Evolutionary conservation across 2,113 vertebrate genomes (phyloP), one percentile per base, ranked within the genome.

Genomic region (Crypturellus undulatus): DNA sequence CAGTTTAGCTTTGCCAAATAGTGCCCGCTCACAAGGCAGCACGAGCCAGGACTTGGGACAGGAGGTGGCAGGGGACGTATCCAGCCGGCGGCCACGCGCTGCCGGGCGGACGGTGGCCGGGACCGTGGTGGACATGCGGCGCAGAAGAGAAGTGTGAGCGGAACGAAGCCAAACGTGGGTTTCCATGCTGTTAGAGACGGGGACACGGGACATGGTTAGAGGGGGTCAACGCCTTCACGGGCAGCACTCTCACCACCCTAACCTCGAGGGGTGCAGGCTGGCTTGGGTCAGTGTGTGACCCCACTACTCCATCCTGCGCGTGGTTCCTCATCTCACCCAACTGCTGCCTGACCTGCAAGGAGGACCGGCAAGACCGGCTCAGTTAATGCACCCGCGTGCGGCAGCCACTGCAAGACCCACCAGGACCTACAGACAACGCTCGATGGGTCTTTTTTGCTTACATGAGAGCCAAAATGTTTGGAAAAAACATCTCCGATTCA

Each of bases 261-360:
- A 98, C 98, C 98, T 98, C 63, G 26, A 97, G 79, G 89, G 97
- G 91, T 51, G 96, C 93, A 54, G 91, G 96, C 87, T 98, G 90
- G 38, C 97, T 77, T 56, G 96, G 96, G 84, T 97, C 97, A 92
- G 98, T 98, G 94, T 96, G 97, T 47, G 93, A 94, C 91, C 91
- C 95, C 65, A 81, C 80, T 64, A 88, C 68, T 95, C 98, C 98
- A 67, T 97, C 98, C 88, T 98, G 97, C 91, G 98, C 94, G 19
- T 78, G 97, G 97, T 96, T 98, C 95, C 96, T 97, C 96, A 98
- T 97, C 95, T 98, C 97, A 93, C 97, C 97, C 97, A 99, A 94
- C 94, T 99, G 98, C 98, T 98, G 98, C 96, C 98, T 99, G 97
- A 99, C 98, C 98, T 99, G 98, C 95, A 98, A 98, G 86, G 88